These are phyloP conservation scores for Synanthedon myopaeformis DNA, from an alignment of 2,888 invertebrate species.

Conservation along the genomic window DNA sequence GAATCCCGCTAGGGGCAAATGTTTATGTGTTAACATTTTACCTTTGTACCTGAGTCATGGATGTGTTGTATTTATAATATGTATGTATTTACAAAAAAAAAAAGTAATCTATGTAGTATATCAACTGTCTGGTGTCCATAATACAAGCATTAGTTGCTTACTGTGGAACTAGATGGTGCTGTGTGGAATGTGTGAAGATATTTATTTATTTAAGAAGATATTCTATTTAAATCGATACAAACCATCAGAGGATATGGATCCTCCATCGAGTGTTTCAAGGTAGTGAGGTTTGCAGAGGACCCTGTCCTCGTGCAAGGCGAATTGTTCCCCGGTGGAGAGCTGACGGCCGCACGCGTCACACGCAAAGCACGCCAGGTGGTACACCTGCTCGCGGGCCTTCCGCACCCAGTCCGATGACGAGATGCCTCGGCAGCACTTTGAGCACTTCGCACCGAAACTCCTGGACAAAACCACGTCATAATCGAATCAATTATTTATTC, in stretches of 20 bases:
- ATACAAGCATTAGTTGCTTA: no score
- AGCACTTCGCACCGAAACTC: slow-evolving; percentile 96
- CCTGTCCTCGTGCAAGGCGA: slow-evolving; percentile 93
- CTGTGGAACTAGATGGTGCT: no score
- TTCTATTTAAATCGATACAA: slow-evolving; percentile 17
- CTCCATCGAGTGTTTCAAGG: slow-evolving; percentile 92
- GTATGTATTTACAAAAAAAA: no score
- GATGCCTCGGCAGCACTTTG: slow-evolving; percentile 93
- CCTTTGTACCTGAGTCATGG: no score
- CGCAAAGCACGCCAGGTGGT: slow-evolving; percentile 98
- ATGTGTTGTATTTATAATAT: no score
- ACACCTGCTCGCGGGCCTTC: slow-evolving; percentile 92
- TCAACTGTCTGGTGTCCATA: no score
- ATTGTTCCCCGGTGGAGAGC: slow-evolving; percentile 95
- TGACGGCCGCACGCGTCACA: slow-evolving; percentile 96
- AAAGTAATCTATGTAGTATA: no score
- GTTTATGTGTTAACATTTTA: no score
- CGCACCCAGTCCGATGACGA: slow-evolving; percentile 98
- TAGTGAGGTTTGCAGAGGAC: slow-evolving; percentile 98
- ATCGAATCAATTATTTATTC: background rate
- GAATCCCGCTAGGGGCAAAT: no score
- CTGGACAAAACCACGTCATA: slow-evolving; percentile 66
- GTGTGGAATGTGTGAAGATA: no score
- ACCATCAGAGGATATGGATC: slow-evolving; percentile 91
- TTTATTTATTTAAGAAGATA: no score